Percentiles rank a stretch among this genome's conserved stretches.
phyloP scores from a whole-genome alignment of 1,140 invertebrate genomes.

The Rhagoletis zephyria region DNA sequence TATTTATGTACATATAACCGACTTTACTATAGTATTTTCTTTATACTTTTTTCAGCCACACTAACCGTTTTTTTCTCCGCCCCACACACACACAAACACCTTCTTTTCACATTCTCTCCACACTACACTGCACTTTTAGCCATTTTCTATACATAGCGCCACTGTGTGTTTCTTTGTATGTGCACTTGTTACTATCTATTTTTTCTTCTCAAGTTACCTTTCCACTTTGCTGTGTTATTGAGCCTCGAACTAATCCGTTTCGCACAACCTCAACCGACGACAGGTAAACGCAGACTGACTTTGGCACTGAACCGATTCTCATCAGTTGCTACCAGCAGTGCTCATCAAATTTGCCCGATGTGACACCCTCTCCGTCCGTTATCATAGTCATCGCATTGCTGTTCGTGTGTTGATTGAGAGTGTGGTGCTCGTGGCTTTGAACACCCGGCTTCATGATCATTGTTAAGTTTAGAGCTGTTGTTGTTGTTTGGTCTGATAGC shows the following conservation, averaged over 20 bases:
- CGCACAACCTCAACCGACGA: conserved; percentile 48
- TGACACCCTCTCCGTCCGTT: neutral
- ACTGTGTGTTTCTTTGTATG: neutral
- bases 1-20: neutral
- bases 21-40: neutral
- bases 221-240: neutral
- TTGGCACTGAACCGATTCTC: conserved; percentile 30
- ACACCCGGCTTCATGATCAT: conserved; percentile 35
- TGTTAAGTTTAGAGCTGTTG: neutral
- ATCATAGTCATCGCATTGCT: neutral
- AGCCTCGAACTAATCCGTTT: conserved; percentile 25
- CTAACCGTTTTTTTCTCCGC: neutral
- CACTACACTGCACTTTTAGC: conserved; percentile 50
- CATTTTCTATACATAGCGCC: conserved; percentile 15
- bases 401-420: neutral
- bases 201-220: neutral
- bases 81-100: neutral
- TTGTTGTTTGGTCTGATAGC: neutral
- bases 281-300: conserved; percentile 50
- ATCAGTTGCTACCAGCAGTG: neutral
- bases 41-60: neutral
- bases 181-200: conserved; percentile 15
- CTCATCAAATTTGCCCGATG: conserved; percentile 1
- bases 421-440: conserved; percentile 15
- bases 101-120: conserved; percentile 37